phyloP scores from a whole-genome alignment of 1,140 invertebrate species.

The Lethrus apterus region DNA sequence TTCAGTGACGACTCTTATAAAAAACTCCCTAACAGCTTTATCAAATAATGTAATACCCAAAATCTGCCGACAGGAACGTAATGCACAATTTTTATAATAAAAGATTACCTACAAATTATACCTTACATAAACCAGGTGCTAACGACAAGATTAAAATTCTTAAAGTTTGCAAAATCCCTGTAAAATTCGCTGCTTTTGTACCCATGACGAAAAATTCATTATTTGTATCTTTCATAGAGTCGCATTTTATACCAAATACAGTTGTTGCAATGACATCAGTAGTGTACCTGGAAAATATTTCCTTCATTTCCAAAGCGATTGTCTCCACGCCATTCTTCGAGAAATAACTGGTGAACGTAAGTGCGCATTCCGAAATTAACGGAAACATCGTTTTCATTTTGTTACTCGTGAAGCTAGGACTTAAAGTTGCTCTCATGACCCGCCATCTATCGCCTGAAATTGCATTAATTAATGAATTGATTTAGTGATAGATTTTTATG shows the following conservation, averaged over 20 bases:
- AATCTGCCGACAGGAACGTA: too few species aligned
- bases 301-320: constrained; percentile 24
- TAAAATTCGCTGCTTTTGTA: constrained; percentile 28
- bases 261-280: constrained; percentile 53
- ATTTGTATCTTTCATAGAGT: constrained; percentile 47
- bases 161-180: background rate
- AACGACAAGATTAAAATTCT: background rate
- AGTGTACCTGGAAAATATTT: constrained; percentile 44
- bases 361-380: constrained; percentile 42
- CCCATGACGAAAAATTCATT: constrained; percentile 48
- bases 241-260: constrained; percentile 50
- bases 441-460: constrained; percentile 46
- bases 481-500: too few species aligned
- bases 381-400: constrained; percentile 50
- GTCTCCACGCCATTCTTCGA: constrained; percentile 7
- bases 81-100: too few species aligned
- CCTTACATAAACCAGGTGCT: background rate
- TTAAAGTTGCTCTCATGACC: constrained; percentile 48
- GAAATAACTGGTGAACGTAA: constrained; percentile 26
- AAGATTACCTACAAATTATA: too few species aligned
- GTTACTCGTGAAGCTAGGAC: constrained; percentile 51
- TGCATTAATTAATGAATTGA: too few species aligned
- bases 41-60: constrained; percentile 25
- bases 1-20: constrained; percentile 31
- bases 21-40: constrained; percentile 24